Evolutionary conservation across 2,113 vertebrate genomes (phyloP).

Genomic region (Dromiciops gliroides): DNA sequence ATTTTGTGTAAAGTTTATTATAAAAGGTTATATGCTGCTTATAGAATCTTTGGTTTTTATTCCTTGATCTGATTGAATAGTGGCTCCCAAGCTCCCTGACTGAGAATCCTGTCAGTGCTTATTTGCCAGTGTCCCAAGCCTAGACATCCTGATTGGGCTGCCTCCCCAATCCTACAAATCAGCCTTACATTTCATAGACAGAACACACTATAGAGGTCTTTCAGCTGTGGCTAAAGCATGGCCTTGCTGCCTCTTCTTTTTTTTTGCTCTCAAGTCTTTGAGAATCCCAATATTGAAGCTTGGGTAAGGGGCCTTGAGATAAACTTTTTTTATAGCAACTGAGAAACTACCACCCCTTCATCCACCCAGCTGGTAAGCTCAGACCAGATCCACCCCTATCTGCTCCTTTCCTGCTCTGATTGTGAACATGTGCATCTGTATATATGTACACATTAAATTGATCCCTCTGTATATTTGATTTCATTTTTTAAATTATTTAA

Average conservation of each 20-base stretch:
- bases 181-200: slow-evolving; percentile 74
- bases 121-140: neutral
- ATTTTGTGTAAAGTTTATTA: slow-evolving; percentile 80
- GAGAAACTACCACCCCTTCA: slow-evolving; percentile 77
- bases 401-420: slow-evolving; percentile 82
- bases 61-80: slow-evolving; percentile 85
- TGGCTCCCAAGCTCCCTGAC: slow-evolving; percentile 83
- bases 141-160: slow-evolving; percentile 49
- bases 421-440: slow-evolving; percentile 88
- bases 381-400: slow-evolving; percentile 67
- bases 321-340: slow-evolving; percentile 85
- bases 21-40: slow-evolving; percentile 85
- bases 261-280: slow-evolving; percentile 82
- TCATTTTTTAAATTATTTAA: slow-evolving; percentile 91
- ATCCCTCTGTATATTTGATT: slow-evolving; percentile 99
- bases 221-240: slow-evolving; percentile 91
- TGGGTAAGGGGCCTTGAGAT: slow-evolving; percentile 97
- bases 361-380: slow-evolving; percentile 5
- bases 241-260: slow-evolving; percentile 73
- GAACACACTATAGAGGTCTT: slow-evolving; percentile 78
- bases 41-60: slow-evolving; percentile 88
- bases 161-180: slow-evolving; percentile 67
- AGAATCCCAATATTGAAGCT: slow-evolving; percentile 88
- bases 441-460: slow-evolving; percentile 97
- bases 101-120: slow-evolving; percentile 79